phyloP scores from a whole-genome alignment of 1,140 invertebrate genomes.

The Sminthurinus signatus region DNA sequence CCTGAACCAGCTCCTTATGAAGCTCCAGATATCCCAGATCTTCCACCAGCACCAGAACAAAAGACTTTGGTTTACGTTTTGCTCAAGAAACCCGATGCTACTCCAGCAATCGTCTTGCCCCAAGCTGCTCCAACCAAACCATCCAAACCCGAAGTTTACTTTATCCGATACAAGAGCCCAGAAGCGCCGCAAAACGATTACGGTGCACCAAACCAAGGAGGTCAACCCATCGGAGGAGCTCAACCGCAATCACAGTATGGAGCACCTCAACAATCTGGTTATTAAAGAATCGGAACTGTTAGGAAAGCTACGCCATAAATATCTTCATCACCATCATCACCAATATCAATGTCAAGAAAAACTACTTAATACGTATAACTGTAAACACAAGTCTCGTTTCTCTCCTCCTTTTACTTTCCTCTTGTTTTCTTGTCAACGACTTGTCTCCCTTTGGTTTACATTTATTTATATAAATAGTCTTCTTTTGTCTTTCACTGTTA shows the following conservation, averaged over 20 bases:
- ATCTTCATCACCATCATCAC: too few relatives aligned
- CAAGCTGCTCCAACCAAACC: slow-evolving; percentile 67
- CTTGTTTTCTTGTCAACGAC: too few relatives aligned
- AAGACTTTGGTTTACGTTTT: slow-evolving; percentile 81
- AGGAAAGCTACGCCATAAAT: too few relatives aligned
- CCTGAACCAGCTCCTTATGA: slow-evolving; percentile 70
- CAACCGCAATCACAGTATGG: background rate
- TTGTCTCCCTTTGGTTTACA: too few relatives aligned
- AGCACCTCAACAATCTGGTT: background rate
- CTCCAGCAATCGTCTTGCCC: slow-evolving; percentile 65
- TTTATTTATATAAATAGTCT: too few relatives aligned
- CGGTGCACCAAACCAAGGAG: slow-evolving; percentile 39
- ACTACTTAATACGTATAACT: too few relatives aligned
- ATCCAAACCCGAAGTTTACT: slow-evolving; percentile 77
- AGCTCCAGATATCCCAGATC: slow-evolving; percentile 18
- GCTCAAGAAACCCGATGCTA: slow-evolving; percentile 76
- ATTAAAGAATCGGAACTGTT: too few relatives aligned
- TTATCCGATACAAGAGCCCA: slow-evolving; percentile 64
- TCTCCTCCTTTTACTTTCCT: too few relatives aligned
- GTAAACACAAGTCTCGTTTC: too few relatives aligned
- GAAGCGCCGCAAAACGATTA: slow-evolving; percentile 1
- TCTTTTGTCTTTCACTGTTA: too few relatives aligned
- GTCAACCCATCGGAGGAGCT: slow-evolving; percentile 44
- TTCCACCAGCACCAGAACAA: slow-evolving; percentile 52
- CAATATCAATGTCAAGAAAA: too few relatives aligned